These are phyloP conservation scores for Gymnothorax javanicus DNA, from an alignment of 2,797 vertebrate species.

Conservation along the genomic window DNA sequence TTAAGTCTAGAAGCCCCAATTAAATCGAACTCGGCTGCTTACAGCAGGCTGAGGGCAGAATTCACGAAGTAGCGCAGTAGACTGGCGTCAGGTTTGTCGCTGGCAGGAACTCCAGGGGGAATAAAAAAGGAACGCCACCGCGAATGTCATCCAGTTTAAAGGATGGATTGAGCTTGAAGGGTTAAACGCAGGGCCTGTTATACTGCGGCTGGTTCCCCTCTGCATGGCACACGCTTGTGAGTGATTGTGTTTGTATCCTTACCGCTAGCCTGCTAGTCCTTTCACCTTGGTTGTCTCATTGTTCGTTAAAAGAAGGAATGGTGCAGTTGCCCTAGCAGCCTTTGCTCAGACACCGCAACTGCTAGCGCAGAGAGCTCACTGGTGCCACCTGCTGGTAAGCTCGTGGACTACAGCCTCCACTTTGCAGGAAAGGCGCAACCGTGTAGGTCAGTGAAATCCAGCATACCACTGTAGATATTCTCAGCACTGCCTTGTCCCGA, in stretches of 20 bases:
- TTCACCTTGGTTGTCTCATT: constrained; percentile 18
- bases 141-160: background rate
- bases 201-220: background rate
- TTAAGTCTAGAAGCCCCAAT: constrained; percentile 31
- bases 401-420: constrained; percentile 43
- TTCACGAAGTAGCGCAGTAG: constrained; percentile 19
- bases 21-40: constrained; percentile 26
- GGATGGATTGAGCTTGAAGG: background rate
- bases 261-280: background rate
- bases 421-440: background rate
- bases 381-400: constrained; percentile 71
- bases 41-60: constrained; percentile 21
- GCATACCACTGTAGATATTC: background rate
- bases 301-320: constrained; percentile 4
- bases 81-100: constrained; percentile 21
- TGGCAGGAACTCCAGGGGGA: background rate
- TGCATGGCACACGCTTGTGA: background rate
- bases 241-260: background rate
- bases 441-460: background rate
- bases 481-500: background rate
- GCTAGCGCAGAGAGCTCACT: constrained; percentile 58
- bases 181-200: background rate
- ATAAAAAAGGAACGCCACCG: background rate
- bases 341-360: constrained; percentile 20
- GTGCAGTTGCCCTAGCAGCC: background rate